These are phyloP conservation scores for Rhinatrema bivittatum DNA, from an alignment of 2,797 vertebrate species.

Conservation along the genomic window DNA sequence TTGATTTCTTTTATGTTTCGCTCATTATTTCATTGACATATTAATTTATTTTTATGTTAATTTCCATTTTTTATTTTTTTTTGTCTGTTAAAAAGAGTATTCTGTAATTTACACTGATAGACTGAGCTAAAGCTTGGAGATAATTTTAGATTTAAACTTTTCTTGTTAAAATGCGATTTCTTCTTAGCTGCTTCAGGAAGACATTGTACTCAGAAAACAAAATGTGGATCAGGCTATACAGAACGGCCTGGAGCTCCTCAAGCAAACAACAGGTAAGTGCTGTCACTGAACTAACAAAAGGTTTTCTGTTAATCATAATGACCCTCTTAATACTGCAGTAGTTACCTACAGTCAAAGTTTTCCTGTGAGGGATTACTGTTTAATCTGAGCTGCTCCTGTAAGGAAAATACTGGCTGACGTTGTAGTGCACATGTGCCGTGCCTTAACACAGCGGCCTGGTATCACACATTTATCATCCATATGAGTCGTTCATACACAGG, in stretches of 20 bases:
- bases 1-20: slow-evolving; percentile 46
- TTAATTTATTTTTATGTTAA: slow-evolving; percentile 21
- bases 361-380: too few species aligned
- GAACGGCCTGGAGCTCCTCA: slow-evolving; percentile 91
- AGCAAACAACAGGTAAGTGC: slow-evolving; percentile 88
- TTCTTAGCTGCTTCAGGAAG: slow-evolving; percentile 78
- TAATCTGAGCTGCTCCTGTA: too few species aligned
- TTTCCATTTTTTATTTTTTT: slow-evolving; percentile 16
- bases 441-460: too few species aligned
- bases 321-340: too few species aligned
- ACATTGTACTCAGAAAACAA: slow-evolving; percentile 80
- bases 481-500: too few species aligned
- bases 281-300: background rate
- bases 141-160: background rate
- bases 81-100: slow-evolving; percentile 13
- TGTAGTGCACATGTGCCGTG: too few species aligned
- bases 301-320: too few species aligned
- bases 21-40: slow-evolving; percentile 31
- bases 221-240: slow-evolving; percentile 84
- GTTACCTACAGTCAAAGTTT: too few species aligned
- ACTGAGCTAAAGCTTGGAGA: background rate
- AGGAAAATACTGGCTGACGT: too few species aligned
- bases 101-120: background rate
- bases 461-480: too few species aligned
- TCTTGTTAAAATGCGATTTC: slow-evolving; percentile 17